A percentile compares a stretch with the other conserved stretches of the same genome.
Evolutionary conservation across 2,113 vertebrate genomes (phyloP).

Genomic region (Chionodraco myersi): DNA sequence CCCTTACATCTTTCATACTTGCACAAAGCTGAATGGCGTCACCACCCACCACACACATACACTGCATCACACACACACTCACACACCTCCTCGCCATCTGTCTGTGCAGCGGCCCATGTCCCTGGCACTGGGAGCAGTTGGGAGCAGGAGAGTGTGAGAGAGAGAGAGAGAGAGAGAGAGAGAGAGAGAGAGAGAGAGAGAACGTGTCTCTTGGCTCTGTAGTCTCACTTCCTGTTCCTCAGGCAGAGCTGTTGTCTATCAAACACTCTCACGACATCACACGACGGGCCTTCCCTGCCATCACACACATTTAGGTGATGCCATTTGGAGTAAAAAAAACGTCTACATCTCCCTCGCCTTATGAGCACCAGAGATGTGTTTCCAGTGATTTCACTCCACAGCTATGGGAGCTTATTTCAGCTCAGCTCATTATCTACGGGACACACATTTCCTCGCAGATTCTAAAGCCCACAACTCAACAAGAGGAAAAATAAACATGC

Average conservation of each 20-base stretch:
- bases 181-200: constrained; percentile 56
- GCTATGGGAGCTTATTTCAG: constrained; percentile 30
- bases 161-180: constrained; percentile 48
- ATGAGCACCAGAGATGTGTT: neutral
- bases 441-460: constrained; percentile 20
- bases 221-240: constrained; percentile 60
- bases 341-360: neutral
- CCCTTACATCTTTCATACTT: constrained; percentile 49
- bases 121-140: constrained; percentile 75
- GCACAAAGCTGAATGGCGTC: constrained; percentile 68
- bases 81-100: constrained; percentile 73
- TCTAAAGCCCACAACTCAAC: constrained; percentile 40
- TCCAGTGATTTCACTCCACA: constrained; percentile 22
- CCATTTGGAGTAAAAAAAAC: constrained; percentile 19
- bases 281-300: constrained; percentile 30
- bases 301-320: constrained; percentile 21
- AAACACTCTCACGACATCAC: constrained; percentile 57
- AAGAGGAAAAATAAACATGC: constrained; percentile 53
- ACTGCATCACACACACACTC: constrained; percentile 19
- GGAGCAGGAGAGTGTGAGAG: constrained; percentile 53
- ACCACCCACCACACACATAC: constrained; percentile 43
- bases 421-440: constrained; percentile 48
- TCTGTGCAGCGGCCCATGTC: constrained; percentile 77
- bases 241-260: constrained; percentile 70
- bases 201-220: constrained; percentile 71